phyloP scores from a whole-genome alignment of 2,113 vertebrate genomes.

The Daubentonia madagascariensis region DNA sequence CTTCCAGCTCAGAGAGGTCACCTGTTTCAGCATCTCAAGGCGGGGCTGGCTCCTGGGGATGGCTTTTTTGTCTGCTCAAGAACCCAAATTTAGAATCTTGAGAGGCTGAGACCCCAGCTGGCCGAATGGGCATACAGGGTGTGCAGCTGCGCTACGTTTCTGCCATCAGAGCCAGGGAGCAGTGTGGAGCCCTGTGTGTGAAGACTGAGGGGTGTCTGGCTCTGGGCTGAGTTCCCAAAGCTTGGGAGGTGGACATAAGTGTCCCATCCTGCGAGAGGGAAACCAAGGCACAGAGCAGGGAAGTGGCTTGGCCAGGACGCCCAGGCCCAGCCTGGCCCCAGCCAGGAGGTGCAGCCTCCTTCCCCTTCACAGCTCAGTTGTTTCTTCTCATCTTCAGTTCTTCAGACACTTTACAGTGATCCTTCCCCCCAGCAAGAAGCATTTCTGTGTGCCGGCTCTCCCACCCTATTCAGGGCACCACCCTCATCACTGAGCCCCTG shows the following conservation, averaged over 20 bases:
- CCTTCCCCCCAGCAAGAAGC: neutral
- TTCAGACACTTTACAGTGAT: neutral
- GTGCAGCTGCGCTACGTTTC: rapidly evolving
- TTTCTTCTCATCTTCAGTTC: neutral
- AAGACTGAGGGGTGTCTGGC: neutral
- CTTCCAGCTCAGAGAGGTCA: neutral
- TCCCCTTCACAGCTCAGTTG: neutral
- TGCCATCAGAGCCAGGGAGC: neutral
- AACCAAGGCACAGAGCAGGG: neutral
- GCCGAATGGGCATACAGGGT: neutral
- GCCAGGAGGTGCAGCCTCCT: neutral
- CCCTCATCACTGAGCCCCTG: neutral
- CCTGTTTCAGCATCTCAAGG: neutral
- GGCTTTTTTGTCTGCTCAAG: neutral
- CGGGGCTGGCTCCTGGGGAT: neutral
- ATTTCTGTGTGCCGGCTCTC: neutral
- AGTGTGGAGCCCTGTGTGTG: neutral
- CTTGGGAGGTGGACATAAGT: neutral
- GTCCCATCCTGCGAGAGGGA: neutral
- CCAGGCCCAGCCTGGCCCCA: neutral
- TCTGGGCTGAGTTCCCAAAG: neutral
- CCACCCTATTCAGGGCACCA: neutral
- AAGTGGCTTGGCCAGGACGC: neutral
- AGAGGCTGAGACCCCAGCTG: neutral
- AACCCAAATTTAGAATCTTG: neutral